Percentiles rank a stretch among this genome's conserved stretches.
These are phyloP conservation scores for Tenebrosternarchus preto DNA, from an alignment of 2,113 vertebrate genomes.

Conservation along the genomic window DNA sequence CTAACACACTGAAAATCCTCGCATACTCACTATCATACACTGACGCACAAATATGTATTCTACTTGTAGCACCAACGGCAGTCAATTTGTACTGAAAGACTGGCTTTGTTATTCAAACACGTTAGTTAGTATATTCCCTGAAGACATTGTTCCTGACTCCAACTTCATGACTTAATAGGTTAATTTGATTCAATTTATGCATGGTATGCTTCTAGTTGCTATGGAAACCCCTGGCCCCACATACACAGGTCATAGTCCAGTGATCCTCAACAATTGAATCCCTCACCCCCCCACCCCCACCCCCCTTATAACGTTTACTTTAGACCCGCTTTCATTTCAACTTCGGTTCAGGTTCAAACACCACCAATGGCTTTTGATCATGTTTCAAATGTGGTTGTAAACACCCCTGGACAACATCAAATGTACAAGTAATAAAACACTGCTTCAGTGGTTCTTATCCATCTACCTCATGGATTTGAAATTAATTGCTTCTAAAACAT, in stretches of 20 bases:
- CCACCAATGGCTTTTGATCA: slow-evolving; percentile 35
- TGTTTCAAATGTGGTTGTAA: slow-evolving; percentile 21
- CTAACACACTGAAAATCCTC: no score
- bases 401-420: slow-evolving; percentile 15
- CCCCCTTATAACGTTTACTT: slow-evolving; percentile 34
- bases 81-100: background rate
- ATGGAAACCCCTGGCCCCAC: slow-evolving; percentile 17
- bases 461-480: background rate
- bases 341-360: slow-evolving; percentile 23
- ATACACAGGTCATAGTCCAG: slow-evolving; percentile 21
- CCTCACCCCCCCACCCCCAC: slow-evolving; percentile 2
- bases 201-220: slow-evolving; percentile 30
- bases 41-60: background rate
- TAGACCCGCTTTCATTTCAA: slow-evolving; percentile 32
- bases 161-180: slow-evolving; percentile 16
- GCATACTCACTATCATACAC: no score
- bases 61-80: background rate
- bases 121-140: slow-evolving; percentile 16
- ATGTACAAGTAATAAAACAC: background rate
- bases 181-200: slow-evolving; percentile 38
- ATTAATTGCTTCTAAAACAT: slow-evolving; percentile 5
- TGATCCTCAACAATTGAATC: slow-evolving; percentile 24
- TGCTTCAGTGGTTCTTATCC: background rate
- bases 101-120: background rate
- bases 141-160: slow-evolving; percentile 24